These are phyloP conservation scores for Noctua janthina DNA, from an alignment of 2,888 invertebrate genomes.

Conservation along the genomic window DNA sequence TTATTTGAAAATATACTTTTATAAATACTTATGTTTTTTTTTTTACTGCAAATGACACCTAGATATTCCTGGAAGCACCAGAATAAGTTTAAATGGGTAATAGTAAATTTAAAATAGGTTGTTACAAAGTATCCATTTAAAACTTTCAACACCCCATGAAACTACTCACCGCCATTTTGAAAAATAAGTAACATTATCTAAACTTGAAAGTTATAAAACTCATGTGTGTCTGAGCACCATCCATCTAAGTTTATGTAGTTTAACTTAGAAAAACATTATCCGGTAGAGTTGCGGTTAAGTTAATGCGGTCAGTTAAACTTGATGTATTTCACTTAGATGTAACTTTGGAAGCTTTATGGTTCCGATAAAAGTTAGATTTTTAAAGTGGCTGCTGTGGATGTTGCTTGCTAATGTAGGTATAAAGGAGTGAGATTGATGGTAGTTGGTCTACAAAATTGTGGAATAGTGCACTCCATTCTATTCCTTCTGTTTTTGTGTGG, in stretches of 20 bases:
- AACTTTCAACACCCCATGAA: constrained; percentile 32
- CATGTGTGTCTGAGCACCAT: constrained; percentile 77
- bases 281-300: constrained; percentile 74
- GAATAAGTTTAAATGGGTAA: not conserved
- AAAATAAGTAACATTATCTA: constrained; percentile 55
- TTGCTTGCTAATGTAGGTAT: constrained; percentile 48
- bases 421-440: constrained; percentile 4
- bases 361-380: constrained; percentile 67
- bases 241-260: constrained; percentile 83
- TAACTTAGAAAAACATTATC: constrained; percentile 77
- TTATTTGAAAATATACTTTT: constrained; percentile 87
- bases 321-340: constrained; percentile 80
- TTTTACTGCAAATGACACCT: not conserved
- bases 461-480: too few relatives aligned
- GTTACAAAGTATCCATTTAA: constrained; percentile 11
- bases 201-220: constrained; percentile 71
- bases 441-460: constrained; percentile 9
- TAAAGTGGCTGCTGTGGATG: constrained; percentile 50
- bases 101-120: not conserved
- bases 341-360: constrained; percentile 75
- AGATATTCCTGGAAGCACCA: not conserved
- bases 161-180: constrained; percentile 56
- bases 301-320: constrained; percentile 79
- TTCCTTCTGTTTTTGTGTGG: too few relatives aligned
- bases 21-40: constrained; percentile 70